Base-by-base conservation (phyloP, 2,888 invertebrate genomes). In the Cheilosia soror region DNA sequence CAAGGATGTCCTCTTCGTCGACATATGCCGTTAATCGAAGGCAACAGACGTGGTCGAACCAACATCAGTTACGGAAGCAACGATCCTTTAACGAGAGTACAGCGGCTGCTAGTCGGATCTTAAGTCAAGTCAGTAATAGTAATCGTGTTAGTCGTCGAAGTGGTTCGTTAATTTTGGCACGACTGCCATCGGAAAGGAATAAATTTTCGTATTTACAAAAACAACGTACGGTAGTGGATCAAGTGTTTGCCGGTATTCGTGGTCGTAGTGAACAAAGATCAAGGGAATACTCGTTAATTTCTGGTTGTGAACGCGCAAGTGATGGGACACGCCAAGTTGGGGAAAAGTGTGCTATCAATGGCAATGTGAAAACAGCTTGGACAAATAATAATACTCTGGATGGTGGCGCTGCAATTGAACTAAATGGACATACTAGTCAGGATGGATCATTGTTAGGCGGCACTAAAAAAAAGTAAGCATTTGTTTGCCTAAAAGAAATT, bases 11-110 rank as follows among this genome's bases (percentile, higher is more conserved):
- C 15, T 81, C 80, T 6, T 76, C 71, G 7, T 80, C 76, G 49
- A 68, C 66, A 33, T 77, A 72, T 40, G 62, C 66, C 20, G 7
- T 66, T 9, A 68, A 77, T 51, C 47, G 72, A 25, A 72, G 85
- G 57, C 81, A 85, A 81, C 85, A 85, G 81, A 85, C 85, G 51
- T 77, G 81, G 85, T 68, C 77, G 81, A 72, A 76, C 68, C 72
- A 81, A 68, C 81, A 85, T 72, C 81, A 72, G 62, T 77, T 85
- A n/a, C 71, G 85, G 81, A 80, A 85, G 85, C 85, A 85, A 11
- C 72, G 72, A 66, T 85, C 85, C 5, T 77, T 81, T 9, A 66
- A 33, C 0, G 81, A 81, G 47, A 72, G 58, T 40, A 68, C 85
- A 33, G 4, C 62, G 15, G 55, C 29, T 44, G 47, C 27, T n/a